Evolutionary conservation across 2,888 invertebrate genomes (phyloP).

Genomic region (Candidula unifasciata): DNA sequence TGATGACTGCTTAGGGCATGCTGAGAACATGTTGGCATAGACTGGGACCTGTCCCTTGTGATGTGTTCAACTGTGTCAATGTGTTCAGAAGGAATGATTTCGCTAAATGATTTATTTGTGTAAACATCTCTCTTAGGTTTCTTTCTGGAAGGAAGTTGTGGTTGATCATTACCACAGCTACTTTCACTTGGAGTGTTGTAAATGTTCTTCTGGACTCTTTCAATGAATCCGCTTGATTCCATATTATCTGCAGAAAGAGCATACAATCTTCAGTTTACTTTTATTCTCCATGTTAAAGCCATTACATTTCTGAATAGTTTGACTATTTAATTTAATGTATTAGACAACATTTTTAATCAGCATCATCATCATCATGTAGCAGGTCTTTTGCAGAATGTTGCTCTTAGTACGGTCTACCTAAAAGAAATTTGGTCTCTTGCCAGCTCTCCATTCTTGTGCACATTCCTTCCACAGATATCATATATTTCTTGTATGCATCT

Average conservation of each 20-base stretch:
- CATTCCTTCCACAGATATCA: no score
- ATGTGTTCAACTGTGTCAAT: not conserved
- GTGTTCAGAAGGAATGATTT: not conserved
- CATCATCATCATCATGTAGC: no score
- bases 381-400: no score
- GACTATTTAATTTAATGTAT: no score
- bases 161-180: not conserved
- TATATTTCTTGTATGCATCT: no score
- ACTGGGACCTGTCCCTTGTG: not conserved
- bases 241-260: not conserved
- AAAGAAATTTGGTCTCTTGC: no score
- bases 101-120: not conserved
- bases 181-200: not conserved
- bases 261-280: not conserved
- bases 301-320: not conserved
- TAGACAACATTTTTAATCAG: no score
- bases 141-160: not conserved
- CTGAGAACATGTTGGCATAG: not conserved
- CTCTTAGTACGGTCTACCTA: no score
- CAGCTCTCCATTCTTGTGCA: no score
- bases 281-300: not conserved
- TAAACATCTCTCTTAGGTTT: not conserved
- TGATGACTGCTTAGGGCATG: not conserved
- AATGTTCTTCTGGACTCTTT: not conserved
- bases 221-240: not conserved